phyloP scores from a whole-genome alignment of 2,888 invertebrate species.

The Pachydiplax longipennis region DNA sequence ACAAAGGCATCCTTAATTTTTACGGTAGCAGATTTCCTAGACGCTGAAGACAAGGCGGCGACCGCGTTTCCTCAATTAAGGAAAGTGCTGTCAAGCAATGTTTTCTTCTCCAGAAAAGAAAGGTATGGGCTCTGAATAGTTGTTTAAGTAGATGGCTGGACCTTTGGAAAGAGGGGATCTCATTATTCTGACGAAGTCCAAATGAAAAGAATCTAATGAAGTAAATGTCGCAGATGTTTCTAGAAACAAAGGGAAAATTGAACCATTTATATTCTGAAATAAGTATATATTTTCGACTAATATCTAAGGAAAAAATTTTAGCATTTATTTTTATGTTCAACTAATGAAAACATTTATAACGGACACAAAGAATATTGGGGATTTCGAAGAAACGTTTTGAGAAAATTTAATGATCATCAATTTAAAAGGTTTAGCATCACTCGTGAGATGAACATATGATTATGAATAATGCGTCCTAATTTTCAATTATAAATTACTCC shows the following conservation, averaged over 20 bases:
- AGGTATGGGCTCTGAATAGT: background rate
- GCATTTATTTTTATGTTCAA: too few relatives aligned
- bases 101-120: background rate
- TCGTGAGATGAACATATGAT: too few relatives aligned
- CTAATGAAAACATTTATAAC: too few relatives aligned
- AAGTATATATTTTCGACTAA: background rate
- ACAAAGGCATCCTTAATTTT: background rate
- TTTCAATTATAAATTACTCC: too few relatives aligned
- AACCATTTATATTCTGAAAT: background rate
- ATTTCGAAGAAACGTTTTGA: too few relatives aligned
- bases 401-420: too few relatives aligned
- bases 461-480: too few relatives aligned
- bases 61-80: background rate
- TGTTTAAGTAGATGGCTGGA: background rate
- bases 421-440: too few relatives aligned
- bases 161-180: background rate
- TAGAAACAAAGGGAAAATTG: background rate
- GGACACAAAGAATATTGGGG: too few relatives aligned
- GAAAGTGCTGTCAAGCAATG: background rate
- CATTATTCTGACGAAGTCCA: background rate
- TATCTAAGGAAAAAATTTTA: background rate
- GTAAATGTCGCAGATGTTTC: too few relatives aligned
- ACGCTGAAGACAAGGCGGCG: background rate
- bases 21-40: background rate
- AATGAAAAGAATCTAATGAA: background rate